Base-by-base conservation (phyloP, 2,888 invertebrate species). In the Megamerina dolium region DNA sequence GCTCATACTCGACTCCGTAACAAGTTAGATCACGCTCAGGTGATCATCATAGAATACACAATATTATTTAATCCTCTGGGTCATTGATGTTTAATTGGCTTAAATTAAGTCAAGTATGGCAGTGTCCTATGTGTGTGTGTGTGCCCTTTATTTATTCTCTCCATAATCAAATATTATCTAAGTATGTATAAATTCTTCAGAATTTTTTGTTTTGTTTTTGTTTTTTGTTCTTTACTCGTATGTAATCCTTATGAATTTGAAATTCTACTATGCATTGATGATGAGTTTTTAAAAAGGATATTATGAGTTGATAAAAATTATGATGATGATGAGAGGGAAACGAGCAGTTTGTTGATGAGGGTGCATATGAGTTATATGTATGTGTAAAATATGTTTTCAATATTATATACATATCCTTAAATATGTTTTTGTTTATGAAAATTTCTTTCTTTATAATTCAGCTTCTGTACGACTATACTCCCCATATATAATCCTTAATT, bases 41-140 rank as follows among this genome's bases (percentile, higher is more conserved):
- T 40, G 27, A 45, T 14, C 8, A 14, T 47, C 41, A 45, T 26
- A 34, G n/a, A 18, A 46, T 34, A 31, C 43, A 45, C 16, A 33
- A 41, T 43, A 43, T 48, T 36, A 45, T 19, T 38, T 48, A 41
- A 48, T 46, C 39, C 37, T n/a, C 21, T 27, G 53, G 46, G 51
- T 61, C 51, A 58, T 57, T 53, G 57, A 46, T 54, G 54, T 58
- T 51, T 61, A 70, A 70, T 70, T 68, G 70, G 70, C 68, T 70
- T 68, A 70, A 63, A 70, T 65, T 60, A 67, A 70, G 70, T 70
- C 70, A 68, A 70, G 68, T 68, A 66, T 66, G 13, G n/a, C 10
- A 16, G 29, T 13, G 23, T 20, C 30, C 17, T 31, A 12, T 27
- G 18, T 26, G 18, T 16, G 10, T 31, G 21, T 32, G 26, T 29